These are phyloP conservation scores for Oreochromis spilurus DNA, from an alignment of 2,113 vertebrate genomes.

Conservation along the genomic window DNA sequence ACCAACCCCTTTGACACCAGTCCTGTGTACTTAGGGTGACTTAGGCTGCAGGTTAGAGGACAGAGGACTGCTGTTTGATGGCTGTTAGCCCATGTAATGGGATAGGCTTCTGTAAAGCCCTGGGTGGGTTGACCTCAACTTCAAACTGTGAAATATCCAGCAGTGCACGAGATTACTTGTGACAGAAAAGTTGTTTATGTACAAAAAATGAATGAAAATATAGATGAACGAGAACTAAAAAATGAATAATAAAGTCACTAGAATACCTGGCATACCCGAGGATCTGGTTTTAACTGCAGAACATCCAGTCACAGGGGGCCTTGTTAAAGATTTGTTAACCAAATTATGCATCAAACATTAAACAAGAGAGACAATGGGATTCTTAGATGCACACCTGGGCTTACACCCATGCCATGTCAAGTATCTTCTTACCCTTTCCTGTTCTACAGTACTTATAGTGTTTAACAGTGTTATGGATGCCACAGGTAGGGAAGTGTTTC, in stretches of 20 bases:
- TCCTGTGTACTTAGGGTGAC: conserved; percentile 4
- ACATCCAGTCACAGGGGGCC: background rate
- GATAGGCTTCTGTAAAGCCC: conserved; percentile 46
- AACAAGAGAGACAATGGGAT: background rate
- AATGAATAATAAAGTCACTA: background rate
- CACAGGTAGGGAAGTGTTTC: conserved; percentile 14
- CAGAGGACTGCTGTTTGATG: conserved; percentile 50
- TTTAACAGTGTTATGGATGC: conserved; percentile 12
- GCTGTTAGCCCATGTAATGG: conserved; percentile 51
- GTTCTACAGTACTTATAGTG: background rate
- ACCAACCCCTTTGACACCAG: background rate
- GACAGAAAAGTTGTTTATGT: conserved; percentile 8
- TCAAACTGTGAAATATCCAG: conserved; percentile 47
- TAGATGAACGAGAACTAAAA: background rate
- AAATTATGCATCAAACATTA: background rate
- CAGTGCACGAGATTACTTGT: conserved; percentile 34
- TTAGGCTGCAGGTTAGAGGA: conserved; percentile 28
- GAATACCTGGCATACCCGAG: background rate
- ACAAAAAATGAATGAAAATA: background rate
- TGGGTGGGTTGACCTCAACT: conserved; percentile 42
- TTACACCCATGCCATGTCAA: background rate
- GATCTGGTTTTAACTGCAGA: background rate
- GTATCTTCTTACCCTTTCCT: background rate
- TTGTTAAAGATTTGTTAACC: background rate
- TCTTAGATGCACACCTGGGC: background rate